Percentiles rank a stretch among this genome's conserved stretches.
phyloP scores from a whole-genome alignment of 2,113 vertebrate genomes.

The Solea senegalensis region DNA sequence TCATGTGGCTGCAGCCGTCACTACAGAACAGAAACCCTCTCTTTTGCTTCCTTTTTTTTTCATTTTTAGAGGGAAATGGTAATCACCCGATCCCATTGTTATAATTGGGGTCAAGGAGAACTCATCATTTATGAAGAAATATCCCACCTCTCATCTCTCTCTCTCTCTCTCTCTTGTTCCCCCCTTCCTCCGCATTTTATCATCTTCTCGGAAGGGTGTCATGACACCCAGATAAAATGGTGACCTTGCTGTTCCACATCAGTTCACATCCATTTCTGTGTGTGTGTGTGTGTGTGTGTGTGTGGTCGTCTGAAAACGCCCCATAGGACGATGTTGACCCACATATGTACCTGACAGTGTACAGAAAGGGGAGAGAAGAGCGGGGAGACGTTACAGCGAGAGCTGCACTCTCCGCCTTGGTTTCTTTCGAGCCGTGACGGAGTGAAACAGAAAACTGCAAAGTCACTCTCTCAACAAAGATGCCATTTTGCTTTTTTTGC shows the following conservation, averaged over 20 bases:
- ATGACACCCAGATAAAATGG: slow-evolving; percentile 33
- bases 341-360: slow-evolving; percentile 55
- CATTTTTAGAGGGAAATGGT: slow-evolving; percentile 38
- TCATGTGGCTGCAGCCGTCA: slow-evolving; percentile 5
- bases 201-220: slow-evolving; percentile 44
- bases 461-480: slow-evolving; percentile 57
- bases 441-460: slow-evolving; percentile 51
- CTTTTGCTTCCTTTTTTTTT: slow-evolving; percentile 7
- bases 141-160: slow-evolving; percentile 23
- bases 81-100: slow-evolving; percentile 49
- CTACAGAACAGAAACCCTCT: slow-evolving; percentile 15
- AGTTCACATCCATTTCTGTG: slow-evolving; percentile 37
- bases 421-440: not conserved
- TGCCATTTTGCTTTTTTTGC: slow-evolving; percentile 61
- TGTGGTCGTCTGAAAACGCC: slow-evolving; percentile 26
- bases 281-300: not conserved
- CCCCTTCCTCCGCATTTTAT: slow-evolving; percentile 42
- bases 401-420: slow-evolving; percentile 5
- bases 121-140: slow-evolving; percentile 64
- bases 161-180: not conserved
- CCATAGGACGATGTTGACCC: slow-evolving; percentile 43
- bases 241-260: slow-evolving; percentile 62
- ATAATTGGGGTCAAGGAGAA: slow-evolving; percentile 75
- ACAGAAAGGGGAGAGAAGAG: slow-evolving; percentile 14
- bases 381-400: not conserved